Conservation (phyloP, 2,113 vertebrate species). For the Cyprinodon variegatus region DNA sequence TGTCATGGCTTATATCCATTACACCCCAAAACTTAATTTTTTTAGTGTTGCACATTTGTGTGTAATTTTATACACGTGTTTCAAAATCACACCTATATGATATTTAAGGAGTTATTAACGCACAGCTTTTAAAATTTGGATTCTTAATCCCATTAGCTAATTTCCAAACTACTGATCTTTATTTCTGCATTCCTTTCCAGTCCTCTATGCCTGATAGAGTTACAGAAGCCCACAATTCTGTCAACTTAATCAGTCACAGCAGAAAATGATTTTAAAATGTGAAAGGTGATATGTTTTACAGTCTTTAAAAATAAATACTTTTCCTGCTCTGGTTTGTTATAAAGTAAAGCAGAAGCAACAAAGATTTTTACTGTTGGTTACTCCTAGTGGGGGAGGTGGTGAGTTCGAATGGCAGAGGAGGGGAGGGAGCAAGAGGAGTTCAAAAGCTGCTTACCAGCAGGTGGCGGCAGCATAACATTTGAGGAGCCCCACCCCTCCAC, state of each 20-base stretch:
- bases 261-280: conserved; percentile 54
- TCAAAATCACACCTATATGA: background rate
- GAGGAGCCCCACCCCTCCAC: conserved; percentile 81
- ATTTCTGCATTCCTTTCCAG: conserved; percentile 27
- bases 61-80: background rate
- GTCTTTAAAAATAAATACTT: conserved; percentile 61
- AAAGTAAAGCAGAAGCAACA: conserved; percentile 42
- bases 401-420: conserved; percentile 72
- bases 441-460: conserved; percentile 86
- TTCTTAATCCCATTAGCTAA: background rate
- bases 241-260: conserved; percentile 34
- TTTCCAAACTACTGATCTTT: conserved; percentile 37
- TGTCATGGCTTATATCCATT: background rate
- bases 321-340: conserved; percentile 49
- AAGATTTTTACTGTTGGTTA: conserved; percentile 61
- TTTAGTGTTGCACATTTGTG: background rate
- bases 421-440: conserved; percentile 66
- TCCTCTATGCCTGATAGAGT: conserved; percentile 50
- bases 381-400: conserved; percentile 42
- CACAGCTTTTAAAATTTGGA: background rate
- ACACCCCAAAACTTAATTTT: background rate
- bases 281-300: conserved; percentile 71
- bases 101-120: background rate
- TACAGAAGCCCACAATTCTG: conserved; percentile 48
- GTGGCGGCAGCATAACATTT: conserved; percentile 85